Base-by-base conservation (phyloP, 2,113 vertebrate species). In the Boulengeromyrus knoepffleri region DNA sequence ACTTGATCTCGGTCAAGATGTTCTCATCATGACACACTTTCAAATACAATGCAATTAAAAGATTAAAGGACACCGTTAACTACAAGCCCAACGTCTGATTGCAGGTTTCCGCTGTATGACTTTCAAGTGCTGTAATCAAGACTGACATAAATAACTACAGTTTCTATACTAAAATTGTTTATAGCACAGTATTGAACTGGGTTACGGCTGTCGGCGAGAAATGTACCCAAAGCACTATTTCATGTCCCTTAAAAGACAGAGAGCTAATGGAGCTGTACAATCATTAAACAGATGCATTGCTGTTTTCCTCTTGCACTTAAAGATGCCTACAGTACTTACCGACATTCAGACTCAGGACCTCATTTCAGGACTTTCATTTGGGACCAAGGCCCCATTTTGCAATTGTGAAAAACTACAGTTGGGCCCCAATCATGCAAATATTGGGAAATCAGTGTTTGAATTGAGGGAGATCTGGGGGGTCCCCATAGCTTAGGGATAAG, bases 141-240 rank as follows among this genome's bases (percentile, higher is more conserved):
- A 47, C 42, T 42, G 62, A 19, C 13, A 42, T 89, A 49, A 80
- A 89, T 5, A 9, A 77, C 13, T 15, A 49, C n/a, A 80, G 31
- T 83, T 85, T 89, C 50, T 58, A 46, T 27, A 84, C 15, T 89
- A 3, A 24, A 7, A 58, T 24, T n/a, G 36, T 62, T 84, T 47
- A 62, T 39, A 17, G 39, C 27, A 27, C 50, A 85, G 31, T 85
- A 80, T 27, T 15, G 27, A 77, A 24, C 31, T 89, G 50, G 46
- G 83, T 85, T n/a, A 46, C 0, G 31, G 6, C 80, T 62, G 50
- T 85, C 0, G 7, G 7, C 5, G 49, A 89, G 36, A 84, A 53
- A 84, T 50, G 24, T 39, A 17, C 42, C 56, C 36, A 85, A 89
- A 85, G 80, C 89, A 89, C 89, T 85, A 85, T 62, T 89, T 89